Base-by-base conservation (phyloP, 1,140 invertebrate genomes). In the Glossosoma conforme region DNA sequence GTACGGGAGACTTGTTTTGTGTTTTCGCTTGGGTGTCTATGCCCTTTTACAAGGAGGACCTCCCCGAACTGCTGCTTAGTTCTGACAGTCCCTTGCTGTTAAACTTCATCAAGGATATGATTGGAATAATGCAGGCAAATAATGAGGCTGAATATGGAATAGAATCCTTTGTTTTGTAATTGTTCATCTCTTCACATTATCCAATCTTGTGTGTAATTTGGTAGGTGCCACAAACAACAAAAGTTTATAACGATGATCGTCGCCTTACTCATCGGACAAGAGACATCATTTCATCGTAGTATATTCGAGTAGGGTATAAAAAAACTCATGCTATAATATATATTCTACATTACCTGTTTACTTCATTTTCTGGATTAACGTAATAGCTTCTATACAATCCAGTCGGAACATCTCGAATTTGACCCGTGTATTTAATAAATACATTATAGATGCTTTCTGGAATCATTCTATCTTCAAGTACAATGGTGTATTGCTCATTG, bases 351-450 rank as follows among this genome's bases (percentile, higher is more conserved):
- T 45, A 52, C 42, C 9, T 37, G 37, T 35, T 25, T 8, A 10
- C 15, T 17, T 41, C 20, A 10, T 19, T 45, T 30, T 28, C 30
- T 3, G 36, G 13, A 13, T 47, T 10, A 4, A 35, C 36, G 19
- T 30, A 41, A 28, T 33, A 49, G 15, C 49, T 52, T 28, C 32
- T 24, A 14, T 57, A 57, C 11, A 57, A 14, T 19, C 54, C 54
- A 22, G 33, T 48, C 6, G 48, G 19, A 9, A 35, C 32, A 8
- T 48, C 20, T 14, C 35, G 18, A 3, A 57, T 52, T 38, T 40
- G 30, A 11, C 54, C 54, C 9, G 6, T 25, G 15, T 28, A 57
- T 17, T 38, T 35, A 1, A 57, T 57, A 13, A 20, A 37, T 2
- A 57, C 9, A 37, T 32, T 32, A 21, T 52, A 57, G 10, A 13